phyloP scores from a whole-genome alignment of 2,888 invertebrate genomes.

The Sarcophaga carnaria region DNA sequence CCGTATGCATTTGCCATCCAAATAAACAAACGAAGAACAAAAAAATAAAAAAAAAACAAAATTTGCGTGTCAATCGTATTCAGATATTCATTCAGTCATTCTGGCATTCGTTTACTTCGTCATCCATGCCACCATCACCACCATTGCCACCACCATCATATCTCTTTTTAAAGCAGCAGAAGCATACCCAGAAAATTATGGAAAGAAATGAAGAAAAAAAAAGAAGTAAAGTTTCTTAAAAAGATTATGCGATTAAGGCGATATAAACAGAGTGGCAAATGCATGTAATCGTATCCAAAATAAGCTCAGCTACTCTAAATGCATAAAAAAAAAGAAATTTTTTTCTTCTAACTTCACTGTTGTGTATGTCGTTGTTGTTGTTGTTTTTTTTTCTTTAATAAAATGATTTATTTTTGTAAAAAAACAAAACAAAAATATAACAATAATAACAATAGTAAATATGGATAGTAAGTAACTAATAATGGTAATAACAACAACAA shows the following conservation, averaged over 20 bases:
- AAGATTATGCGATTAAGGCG: constrained; percentile 65
- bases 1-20: not conserved
- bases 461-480: not conserved
- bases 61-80: constrained; percentile 67
- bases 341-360: not conserved
- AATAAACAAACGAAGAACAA: not conserved
- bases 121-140: constrained; percentile 33
- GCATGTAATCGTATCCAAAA: constrained; percentile 59
- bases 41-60: constrained; percentile 9
- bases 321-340: constrained; percentile 37
- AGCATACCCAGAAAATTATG: not conserved
- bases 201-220: not conserved
- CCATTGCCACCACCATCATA: not conserved
- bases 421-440: not conserved
- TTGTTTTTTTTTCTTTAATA: not conserved
- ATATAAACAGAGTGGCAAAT: constrained; percentile 61
- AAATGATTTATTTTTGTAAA: not conserved
- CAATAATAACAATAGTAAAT: not conserved
- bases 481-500: not conserved
- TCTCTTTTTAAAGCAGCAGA: not conserved
- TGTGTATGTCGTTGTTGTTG: not conserved
- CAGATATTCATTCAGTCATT: constrained; percentile 47
- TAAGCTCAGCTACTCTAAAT: constrained; percentile 33
- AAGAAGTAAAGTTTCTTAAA: not conserved
- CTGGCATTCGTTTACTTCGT: not conserved